Base-by-base conservation (phyloP, 2,888 invertebrate genomes). In the Sphaerophoria taeniata region DNA sequence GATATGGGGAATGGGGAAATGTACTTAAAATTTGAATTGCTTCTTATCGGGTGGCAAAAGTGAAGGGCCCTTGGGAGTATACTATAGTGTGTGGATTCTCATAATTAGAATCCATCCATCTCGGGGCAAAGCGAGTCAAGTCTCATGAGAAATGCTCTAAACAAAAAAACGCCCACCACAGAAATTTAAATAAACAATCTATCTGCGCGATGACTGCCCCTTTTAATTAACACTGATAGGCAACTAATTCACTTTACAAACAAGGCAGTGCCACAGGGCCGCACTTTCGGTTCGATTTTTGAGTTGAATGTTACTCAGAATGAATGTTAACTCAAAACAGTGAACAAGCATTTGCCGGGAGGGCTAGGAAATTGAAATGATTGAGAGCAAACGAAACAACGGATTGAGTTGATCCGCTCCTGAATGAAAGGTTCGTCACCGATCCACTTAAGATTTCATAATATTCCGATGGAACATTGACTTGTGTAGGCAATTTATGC, bases 1-100 rank as follows among this genome's bases (percentile, higher is more conserved):
- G 33, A 16, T 4, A 39, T 53, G 14, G 34, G 67, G 53, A 81
- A 81, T 81, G 81, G 81, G 63, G 51, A 73, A 85, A 81, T 71
- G 76, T 81, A 81, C 81, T 81, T 77, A 73, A 3, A 43, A 49
- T 77, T 73, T 75, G 71, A 69, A 84, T 84, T 77, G 85, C 85
- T 85, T 69, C 85, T 85, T 85, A 85, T 85, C 85, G 85, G 85
- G 76, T 85, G 85, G 85, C 83, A 78, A 83, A 78, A 70, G 78
- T 56, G 24, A 60, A 51, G 73, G 77, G 67, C 81, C 53, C 85
- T 81, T 85, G 80, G 84, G 80, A 80, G 67, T 71, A 76, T n/a
- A n/a, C n/a, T n/a, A n/a, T 24, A 24, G 24, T 24, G 61, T 77
- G 3, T 53, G 31, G n/a, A 45, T 72, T 76, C 77, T 72, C 81